Evolutionary conservation across 2,113 vertebrate genomes (phyloP).

Genomic region (Psittacara wagleri): DNA sequence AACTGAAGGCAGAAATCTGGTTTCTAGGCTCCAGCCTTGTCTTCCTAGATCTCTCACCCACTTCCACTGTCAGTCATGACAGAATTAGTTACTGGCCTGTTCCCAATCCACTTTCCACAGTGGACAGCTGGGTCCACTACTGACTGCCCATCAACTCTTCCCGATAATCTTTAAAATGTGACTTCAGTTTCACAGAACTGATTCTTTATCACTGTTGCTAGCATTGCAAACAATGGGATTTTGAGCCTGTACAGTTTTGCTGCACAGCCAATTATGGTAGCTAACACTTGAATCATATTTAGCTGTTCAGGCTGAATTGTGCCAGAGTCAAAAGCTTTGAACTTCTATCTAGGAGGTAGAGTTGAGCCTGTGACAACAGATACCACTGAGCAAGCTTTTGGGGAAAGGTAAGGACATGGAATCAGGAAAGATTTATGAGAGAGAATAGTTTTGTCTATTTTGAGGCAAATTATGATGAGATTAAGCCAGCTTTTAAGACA

Average conservation of each 20-base stretch:
- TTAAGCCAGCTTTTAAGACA: slow-evolving; percentile 8
- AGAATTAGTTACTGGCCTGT: not conserved
- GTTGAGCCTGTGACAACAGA: not conserved
- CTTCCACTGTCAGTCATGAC: not conserved
- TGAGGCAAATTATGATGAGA: not conserved
- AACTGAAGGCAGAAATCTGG: not conserved
- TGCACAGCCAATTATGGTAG: not conserved
- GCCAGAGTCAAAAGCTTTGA: not conserved
- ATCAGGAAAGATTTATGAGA: not conserved
- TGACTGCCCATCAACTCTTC: not conserved
- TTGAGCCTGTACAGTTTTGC: not conserved
- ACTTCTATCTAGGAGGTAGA: not conserved
- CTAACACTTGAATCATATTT: not conserved
- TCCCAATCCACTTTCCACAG: not conserved
- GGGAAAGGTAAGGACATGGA: not conserved
- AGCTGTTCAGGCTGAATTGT: not conserved
- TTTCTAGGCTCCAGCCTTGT: not conserved
- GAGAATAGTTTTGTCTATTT: not conserved
- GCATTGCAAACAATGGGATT: not conserved
- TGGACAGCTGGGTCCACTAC: not conserved
- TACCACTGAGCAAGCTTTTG: not conserved
- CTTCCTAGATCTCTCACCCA: not conserved
- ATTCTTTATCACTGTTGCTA: not conserved
- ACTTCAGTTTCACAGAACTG: not conserved
- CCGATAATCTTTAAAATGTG: not conserved